phyloP scores from a whole-genome alignment of 35 echinoderm and acorn worm species.

The Heliocidaris erythrogramma region DNA sequence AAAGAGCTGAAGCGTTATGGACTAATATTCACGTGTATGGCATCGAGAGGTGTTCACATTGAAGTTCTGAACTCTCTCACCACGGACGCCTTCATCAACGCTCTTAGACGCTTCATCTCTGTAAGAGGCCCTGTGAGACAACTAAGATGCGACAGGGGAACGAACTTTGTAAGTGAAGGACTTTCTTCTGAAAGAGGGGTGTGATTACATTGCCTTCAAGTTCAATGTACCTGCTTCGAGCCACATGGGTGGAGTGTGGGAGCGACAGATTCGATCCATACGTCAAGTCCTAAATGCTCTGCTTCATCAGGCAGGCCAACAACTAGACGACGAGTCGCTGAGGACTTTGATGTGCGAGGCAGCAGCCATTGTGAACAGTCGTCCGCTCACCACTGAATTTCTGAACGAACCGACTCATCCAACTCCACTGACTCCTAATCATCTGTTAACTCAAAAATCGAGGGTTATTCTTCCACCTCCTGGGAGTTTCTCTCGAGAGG shows the following conservation, averaged over 20 bases:
- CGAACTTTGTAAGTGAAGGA: constrained; percentile 62
- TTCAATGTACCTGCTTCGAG: constrained; percentile 54
- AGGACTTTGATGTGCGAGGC: constrained; percentile 46
- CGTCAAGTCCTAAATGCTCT: constrained; percentile 28
- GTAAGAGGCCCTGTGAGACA: constrained; percentile 65
- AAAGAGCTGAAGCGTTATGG: constrained; percentile 62
- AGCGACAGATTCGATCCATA: constrained; percentile 40
- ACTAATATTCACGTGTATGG: constrained; percentile 70
- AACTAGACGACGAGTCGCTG: constrained; percentile 42
- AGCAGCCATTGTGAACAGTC: constrained; percentile 57
- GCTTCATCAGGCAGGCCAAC: constrained; percentile 22
- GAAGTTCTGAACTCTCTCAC: constrained; percentile 63
- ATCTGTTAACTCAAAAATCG: constrained; percentile 47
- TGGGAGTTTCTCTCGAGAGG: constrained; percentile 62
- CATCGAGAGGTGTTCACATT: constrained; percentile 75
- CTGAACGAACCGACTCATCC: constrained; percentile 42
- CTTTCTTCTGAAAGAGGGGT: constrained; percentile 40
- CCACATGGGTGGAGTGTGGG: constrained; percentile 59
- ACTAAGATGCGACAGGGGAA: constrained; percentile 67
- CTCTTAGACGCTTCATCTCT: constrained; percentile 60
- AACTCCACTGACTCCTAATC: constrained; percentile 39
- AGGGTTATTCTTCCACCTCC: constrained; percentile 57
- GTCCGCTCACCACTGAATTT: constrained; percentile 54
- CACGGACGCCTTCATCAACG: constrained; percentile 87
- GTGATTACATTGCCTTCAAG: constrained; percentile 51